A percentile compares a stretch with the other conserved stretches of the same genome.
Conservation (phyloP, 2,113 vertebrate species). For the Mus spicilegus region DNA sequence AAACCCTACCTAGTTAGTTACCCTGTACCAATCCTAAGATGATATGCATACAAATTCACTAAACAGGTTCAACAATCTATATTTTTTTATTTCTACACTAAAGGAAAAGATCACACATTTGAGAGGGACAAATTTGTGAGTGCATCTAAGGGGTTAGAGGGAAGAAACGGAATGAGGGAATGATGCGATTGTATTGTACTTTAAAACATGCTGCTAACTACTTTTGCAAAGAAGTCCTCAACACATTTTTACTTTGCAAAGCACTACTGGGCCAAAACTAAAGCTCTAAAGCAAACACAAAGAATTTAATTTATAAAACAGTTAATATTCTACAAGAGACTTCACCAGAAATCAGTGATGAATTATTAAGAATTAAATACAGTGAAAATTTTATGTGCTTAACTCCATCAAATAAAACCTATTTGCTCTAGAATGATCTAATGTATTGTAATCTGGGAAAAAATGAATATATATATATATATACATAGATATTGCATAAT, state of each 20-base stretch:
- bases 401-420: not conserved
- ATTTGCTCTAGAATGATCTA: not conserved
- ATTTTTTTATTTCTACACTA: not conserved
- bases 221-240: not conserved
- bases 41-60: not conserved
- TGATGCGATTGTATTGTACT: not conserved
- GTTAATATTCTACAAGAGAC: not conserved
- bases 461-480: not conserved
- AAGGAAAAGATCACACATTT: not conserved
- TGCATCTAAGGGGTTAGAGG: not conserved
- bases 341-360: not conserved
- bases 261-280: not conserved
- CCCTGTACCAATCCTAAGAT: not conserved
- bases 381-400: not conserved
- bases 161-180: not conserved
- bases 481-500: not conserved
- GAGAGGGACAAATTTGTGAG: not conserved
- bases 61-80: not conserved
- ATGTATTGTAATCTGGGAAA: not conserved
- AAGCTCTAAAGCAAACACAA: not conserved
- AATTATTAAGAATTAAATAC: not conserved
- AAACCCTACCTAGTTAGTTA: not conserved
- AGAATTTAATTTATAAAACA: not conserved
- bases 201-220: not conserved
- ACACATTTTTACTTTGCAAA: not conserved